Percentiles rank a stretch among this genome's conserved stretches.
Evolutionary conservation across 1,140 invertebrate species (phyloP).

Genomic region (Rhyzopertha dominica): DNA sequence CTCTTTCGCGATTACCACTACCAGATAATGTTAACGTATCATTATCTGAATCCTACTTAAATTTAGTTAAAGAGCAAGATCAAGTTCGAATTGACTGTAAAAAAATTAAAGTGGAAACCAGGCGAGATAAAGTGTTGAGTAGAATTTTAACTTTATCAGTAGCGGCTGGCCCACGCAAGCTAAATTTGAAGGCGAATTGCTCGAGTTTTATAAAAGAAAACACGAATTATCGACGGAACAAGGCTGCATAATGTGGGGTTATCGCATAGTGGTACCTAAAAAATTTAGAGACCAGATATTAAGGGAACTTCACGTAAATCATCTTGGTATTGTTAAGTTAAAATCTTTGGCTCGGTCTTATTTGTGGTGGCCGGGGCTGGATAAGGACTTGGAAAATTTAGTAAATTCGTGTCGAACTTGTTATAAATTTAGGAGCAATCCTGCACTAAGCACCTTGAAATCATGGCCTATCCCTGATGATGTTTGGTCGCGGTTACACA

Average conservation of each 20-base stretch:
- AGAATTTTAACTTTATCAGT: no score
- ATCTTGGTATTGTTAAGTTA: constrained; percentile 47
- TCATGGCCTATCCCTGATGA: no score
- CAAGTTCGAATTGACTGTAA: constrained; percentile 18
- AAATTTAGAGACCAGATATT: constrained; percentile 30
- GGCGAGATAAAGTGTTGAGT: no score
- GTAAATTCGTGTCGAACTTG: constrained; percentile 26
- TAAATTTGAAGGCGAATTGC: constrained; percentile 13
- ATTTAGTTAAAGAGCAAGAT: constrained; percentile 6
- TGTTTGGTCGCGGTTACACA: no score
- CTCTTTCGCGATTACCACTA: neutral
- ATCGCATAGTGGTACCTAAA: constrained; percentile 43
- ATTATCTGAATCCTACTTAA: no score
- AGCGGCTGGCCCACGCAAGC: no score
- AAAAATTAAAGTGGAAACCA: constrained; percentile 18
- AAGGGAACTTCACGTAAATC: constrained; percentile 42
- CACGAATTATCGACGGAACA: constrained; percentile 26
- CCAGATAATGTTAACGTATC: neutral
- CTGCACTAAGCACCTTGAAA: no score
- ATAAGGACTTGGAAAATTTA: constrained; percentile 24
- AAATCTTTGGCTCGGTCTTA: constrained; percentile 43
- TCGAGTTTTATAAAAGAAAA: constrained; percentile 16
- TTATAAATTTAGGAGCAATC: constrained; percentile 22
- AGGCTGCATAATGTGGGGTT: constrained; percentile 30
- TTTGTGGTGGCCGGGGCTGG: constrained; percentile 48